Conservation (phyloP, 2,113 vertebrate genomes). For the Cettia cetti region DNA sequence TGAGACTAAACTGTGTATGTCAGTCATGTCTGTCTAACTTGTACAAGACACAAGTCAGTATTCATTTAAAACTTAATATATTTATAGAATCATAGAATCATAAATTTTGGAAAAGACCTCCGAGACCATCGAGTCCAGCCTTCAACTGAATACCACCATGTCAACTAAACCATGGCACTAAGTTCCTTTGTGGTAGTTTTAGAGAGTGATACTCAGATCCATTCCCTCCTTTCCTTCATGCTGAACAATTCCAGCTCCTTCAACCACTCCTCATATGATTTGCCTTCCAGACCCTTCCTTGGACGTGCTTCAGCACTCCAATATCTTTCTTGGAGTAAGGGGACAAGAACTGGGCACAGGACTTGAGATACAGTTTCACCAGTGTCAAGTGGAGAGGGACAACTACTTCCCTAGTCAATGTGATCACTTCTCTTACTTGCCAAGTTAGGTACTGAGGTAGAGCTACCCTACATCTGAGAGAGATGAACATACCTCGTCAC, state of each 20-base stretch:
- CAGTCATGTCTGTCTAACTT: background rate
- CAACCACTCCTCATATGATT: background rate
- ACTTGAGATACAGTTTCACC: background rate
- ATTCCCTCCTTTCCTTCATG: background rate
- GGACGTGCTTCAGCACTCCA: background rate
- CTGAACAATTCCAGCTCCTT: background rate
- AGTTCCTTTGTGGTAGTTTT: background rate
- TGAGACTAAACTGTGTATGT: background rate
- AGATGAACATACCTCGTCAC: background rate
- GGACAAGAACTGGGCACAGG: background rate
- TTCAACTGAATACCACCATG: background rate
- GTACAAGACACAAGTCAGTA: background rate
- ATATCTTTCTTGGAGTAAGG: background rate
- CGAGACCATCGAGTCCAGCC: rapidly evolving
- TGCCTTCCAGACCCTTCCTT: background rate
- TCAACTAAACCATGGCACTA: background rate
- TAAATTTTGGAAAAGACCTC: background rate
- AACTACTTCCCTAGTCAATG: background rate
- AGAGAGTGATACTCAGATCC: background rate
- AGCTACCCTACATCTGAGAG: background rate
- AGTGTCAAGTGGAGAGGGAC: background rate
- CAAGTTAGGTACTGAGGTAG: background rate
- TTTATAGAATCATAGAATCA: background rate
- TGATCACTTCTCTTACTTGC: background rate
- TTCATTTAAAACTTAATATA: background rate